Base-by-base conservation (phyloP, 2,113 vertebrate genomes). In the Calypte anna region DNA sequence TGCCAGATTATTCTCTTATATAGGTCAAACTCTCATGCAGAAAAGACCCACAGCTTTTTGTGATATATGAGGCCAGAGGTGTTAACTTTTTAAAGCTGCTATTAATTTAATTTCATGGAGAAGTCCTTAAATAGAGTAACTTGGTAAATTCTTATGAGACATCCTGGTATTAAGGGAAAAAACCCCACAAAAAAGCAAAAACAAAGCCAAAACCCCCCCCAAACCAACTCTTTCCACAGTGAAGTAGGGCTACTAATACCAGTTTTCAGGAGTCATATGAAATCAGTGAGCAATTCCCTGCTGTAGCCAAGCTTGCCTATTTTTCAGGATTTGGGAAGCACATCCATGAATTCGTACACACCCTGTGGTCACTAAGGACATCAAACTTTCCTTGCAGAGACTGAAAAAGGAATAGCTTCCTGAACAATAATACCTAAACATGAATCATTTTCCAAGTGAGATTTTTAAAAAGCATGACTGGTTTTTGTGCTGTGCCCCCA, bases 41-140 rank as follows among this genome's bases (percentile, higher is more conserved):
- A 55, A 87, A 50, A 91, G 87, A 54, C 85, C 57, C 31, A 0
- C 6, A 63, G 62, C 63, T 85, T 87, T 87, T 51, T 82, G 72
- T 57, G 27, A 40, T 66, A 10, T 43, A 5, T 20, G 76, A 94
- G 85, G 82, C 64, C 90, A 90, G 14, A 83, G 48, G 86, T 88
- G 86, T 50, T 67, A 90, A 77, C 68, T 94, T 85, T 86, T 70
- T 75, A 86, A 80, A 78, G 67, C 79, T 18, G 3, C n/a, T 38
- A 38, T 94, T 95, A 92, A 44, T 93, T 92, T 87, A 73, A 97
- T 87, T 95, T 83, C 66, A 77, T 2, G 4, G 17, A 53, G 68
- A 88, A 78, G 59, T 30, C 68, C 93, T 95, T 70, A 94, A 91
- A 88, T 68, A 91, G 67, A 90, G 57, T 61, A 75, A 30, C 72